phyloP scores from a whole-genome alignment of 2,797 vertebrate species.

The Lutjanus argentimaculatus region DNA sequence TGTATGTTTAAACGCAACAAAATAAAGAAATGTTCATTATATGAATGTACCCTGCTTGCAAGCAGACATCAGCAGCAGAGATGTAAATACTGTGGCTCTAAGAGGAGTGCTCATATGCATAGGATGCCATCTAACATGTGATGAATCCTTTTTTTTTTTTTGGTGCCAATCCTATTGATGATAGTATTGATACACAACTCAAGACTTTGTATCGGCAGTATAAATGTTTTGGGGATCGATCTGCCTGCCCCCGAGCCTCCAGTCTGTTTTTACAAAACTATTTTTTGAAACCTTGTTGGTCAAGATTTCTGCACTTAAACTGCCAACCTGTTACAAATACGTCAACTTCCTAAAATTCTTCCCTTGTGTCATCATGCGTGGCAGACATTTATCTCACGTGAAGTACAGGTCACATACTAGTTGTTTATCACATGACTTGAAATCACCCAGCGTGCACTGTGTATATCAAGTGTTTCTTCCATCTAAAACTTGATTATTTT shows the following conservation, averaged over 20 bases:
- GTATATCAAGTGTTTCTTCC: slow-evolving; percentile 41
- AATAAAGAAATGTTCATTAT: too few relatives aligned
- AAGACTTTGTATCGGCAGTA: too few relatives aligned
- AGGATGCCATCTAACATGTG: too few relatives aligned
- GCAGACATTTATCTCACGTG: slow-evolving; percentile 16
- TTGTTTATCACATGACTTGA: slow-evolving; percentile 64
- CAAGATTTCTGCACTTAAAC: slow-evolving; percentile 34
- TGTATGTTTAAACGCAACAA: too few relatives aligned
- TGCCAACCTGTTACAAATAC: slow-evolving; percentile 9
- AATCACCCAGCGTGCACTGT: slow-evolving; percentile 55
- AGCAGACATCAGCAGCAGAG: too few relatives aligned
- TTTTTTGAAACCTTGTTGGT: slow-evolving; percentile 16
- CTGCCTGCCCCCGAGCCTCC: background rate
- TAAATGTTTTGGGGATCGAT: too few relatives aligned
- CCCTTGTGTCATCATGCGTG: slow-evolving; percentile 7
- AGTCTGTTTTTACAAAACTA: slow-evolving; percentile 18
- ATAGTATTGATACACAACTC: too few relatives aligned
- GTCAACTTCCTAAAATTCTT: slow-evolving; percentile 10
- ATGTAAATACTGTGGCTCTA: too few relatives aligned
- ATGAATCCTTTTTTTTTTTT: too few relatives aligned
- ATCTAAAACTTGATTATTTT: slow-evolving; percentile 25
- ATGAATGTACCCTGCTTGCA: too few relatives aligned
- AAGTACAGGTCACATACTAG: slow-evolving; percentile 37
- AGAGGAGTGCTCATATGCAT: too few relatives aligned
- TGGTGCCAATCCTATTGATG: too few relatives aligned